A percentile compares a stretch with the other conserved stretches of the same genome.
phyloP scores from a whole-genome alignment of 1,140 invertebrate genomes.

The Ladona fulva region DNA sequence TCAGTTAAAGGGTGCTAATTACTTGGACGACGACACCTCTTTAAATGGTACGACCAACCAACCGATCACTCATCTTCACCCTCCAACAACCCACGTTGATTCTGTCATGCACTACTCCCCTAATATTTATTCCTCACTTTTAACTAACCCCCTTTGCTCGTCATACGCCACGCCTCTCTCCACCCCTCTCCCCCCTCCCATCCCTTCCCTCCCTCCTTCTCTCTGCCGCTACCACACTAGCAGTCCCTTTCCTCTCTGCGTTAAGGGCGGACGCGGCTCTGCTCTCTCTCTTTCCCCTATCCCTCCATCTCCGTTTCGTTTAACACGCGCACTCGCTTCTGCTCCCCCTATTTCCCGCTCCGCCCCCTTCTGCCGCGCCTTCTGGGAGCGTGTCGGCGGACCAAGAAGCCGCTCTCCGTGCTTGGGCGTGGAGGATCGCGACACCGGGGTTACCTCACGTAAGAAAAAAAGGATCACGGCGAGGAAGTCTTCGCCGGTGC shows the following conservation, averaged over 20 bases:
- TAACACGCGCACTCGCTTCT: not conserved
- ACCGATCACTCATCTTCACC: not conserved
- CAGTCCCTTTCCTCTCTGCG: conserved; percentile 1
- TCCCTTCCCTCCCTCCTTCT: not conserved
- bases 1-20: too few relatives aligned
- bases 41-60: too few relatives aligned
- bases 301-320: not conserved
- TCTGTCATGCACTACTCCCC: not conserved
- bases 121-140: not conserved
- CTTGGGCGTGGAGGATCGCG: not conserved
- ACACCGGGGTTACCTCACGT: too few relatives aligned
- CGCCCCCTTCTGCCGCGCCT: not conserved
- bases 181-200: not conserved
- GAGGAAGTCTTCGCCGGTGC: not conserved
- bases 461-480: not conserved
- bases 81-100: not conserved
- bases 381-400: not conserved
- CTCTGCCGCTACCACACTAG: not conserved
- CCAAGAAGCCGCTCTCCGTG: not conserved
- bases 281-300: not conserved
- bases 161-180: not conserved
- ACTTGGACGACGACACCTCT: too few relatives aligned
- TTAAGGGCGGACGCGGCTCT: not conserved
- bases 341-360: not conserved
- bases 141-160: not conserved